A percentile compares a stretch with the other conserved stretches of the same genome.
phyloP scores from a whole-genome alignment of 2,113 vertebrate species.

The Tamias sibiricus region DNA sequence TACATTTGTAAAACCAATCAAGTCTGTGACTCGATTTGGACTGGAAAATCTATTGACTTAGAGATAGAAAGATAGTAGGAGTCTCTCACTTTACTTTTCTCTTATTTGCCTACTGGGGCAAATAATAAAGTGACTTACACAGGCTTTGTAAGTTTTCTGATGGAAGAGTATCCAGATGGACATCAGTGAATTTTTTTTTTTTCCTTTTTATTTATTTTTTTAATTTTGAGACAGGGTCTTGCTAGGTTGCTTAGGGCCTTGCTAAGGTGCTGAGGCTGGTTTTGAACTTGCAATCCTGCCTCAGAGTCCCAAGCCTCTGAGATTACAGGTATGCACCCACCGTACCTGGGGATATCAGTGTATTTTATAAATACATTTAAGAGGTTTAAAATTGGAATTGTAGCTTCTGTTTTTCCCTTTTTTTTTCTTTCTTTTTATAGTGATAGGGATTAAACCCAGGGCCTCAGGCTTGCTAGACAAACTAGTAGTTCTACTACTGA shows the following conservation, averaged over 20 bases:
- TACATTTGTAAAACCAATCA: conserved; percentile 68
- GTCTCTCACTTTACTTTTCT: not conserved
- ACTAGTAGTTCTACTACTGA: not conserved
- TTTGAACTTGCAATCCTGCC: too few relatives aligned
- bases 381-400: not conserved
- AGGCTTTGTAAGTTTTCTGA: conserved; percentile 22
- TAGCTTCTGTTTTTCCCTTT: not conserved
- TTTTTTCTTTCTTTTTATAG: not conserved
- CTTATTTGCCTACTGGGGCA: not conserved
- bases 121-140: not conserved
- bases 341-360: not conserved
- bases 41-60: conserved; percentile 64
- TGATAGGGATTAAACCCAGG: not conserved
- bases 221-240: too few relatives aligned
- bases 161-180: not conserved
- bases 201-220: too few relatives aligned
- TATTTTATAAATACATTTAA: not conserved
- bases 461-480: not conserved
- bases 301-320: too few relatives aligned
- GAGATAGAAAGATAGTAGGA: conserved; percentile 38
- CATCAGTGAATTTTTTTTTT: too few relatives aligned
- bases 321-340: too few relatives aligned
- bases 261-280: too few relatives aligned
- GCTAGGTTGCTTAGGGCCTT: too few relatives aligned
- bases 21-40: conserved; percentile 29